A percentile compares a stretch with the other conserved stretches of the same genome.
phyloP scores from a whole-genome alignment of 2,113 vertebrate genomes.

The Pandion haliaetus region DNA sequence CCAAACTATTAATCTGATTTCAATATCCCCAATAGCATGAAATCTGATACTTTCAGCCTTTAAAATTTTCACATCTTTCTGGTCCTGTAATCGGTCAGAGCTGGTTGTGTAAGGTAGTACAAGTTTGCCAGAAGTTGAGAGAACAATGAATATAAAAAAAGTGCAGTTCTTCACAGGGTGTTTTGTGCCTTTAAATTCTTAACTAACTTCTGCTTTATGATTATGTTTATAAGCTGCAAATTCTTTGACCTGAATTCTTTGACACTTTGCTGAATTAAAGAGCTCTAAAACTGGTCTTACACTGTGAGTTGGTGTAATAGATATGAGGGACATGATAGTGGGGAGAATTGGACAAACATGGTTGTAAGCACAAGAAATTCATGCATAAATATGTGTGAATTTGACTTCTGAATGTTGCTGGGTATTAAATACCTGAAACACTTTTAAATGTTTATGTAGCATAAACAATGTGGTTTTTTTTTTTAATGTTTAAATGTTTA shows the following conservation, averaged over 20 bases:
- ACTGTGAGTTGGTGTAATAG: background rate
- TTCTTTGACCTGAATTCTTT: background rate
- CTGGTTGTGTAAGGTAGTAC: background rate
- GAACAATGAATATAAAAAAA: background rate
- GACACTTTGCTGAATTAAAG: background rate
- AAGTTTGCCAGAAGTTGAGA: background rate
- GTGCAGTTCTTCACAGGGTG: background rate
- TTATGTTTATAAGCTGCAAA: background rate
- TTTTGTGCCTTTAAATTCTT: background rate
- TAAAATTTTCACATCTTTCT: background rate
- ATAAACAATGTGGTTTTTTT: background rate
- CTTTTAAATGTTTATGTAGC: background rate
- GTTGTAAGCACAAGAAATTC: background rate
- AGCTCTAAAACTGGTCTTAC: background rate
- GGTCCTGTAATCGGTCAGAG: background rate
- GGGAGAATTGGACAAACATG: background rate
- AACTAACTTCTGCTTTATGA: background rate
- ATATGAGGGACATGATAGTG: background rate
- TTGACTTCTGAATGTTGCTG: background rate
- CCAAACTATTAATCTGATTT: background rate
- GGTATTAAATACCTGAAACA: background rate
- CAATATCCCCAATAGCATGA: background rate
- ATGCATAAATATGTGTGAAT: background rate
- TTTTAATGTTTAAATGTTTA: background rate
- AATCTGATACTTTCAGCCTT: background rate